A percentile compares a stretch with the other conserved stretches of the same genome.
Evolutionary conservation across 2,888 invertebrate species (phyloP).

Genomic region (Orthonychiurus folsomi): DNA sequence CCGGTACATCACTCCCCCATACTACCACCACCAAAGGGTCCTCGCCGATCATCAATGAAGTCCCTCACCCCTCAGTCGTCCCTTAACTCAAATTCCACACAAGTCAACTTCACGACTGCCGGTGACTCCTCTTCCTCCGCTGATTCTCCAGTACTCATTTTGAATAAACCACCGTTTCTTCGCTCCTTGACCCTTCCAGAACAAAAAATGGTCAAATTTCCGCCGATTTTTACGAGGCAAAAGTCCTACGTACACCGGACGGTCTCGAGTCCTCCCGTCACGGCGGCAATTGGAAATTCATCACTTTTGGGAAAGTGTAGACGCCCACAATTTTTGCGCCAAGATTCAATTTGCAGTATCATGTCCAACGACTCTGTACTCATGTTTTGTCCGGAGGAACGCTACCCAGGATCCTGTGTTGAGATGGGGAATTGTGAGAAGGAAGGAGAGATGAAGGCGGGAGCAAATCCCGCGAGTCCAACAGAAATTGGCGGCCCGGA

Average conservation of each 20-base stretch:
- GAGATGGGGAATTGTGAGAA: conserved; percentile 6
- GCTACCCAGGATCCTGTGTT: conserved; percentile 16
- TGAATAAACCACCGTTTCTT: conserved; percentile 34
- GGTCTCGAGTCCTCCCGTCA: conserved; percentile 9
- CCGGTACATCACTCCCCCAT: conserved; percentile 4
- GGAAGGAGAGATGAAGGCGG: not conserved
- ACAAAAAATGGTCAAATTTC: conserved; percentile 39
- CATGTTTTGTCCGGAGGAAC: conserved; percentile 38
- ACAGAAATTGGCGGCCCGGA: not conserved
- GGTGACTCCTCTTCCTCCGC: conserved; percentile 20
- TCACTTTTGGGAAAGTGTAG: conserved; percentile 27
- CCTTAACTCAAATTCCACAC: conserved; percentile 36
- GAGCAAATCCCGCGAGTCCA: not conserved
- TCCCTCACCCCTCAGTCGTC: conserved; percentile 40
- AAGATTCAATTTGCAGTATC: conserved; percentile 39
- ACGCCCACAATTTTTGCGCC: conserved; percentile 35
- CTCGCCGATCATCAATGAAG: conserved; percentile 38
- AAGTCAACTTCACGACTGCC: conserved; percentile 20
- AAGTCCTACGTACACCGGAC: conserved; percentile 30
- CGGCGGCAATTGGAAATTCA: not conserved
- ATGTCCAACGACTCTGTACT: conserved; percentile 38
- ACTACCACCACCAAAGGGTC: conserved; percentile 26
- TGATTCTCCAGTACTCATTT: conserved; percentile 26
- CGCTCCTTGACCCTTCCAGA: conserved; percentile 39
- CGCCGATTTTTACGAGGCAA: conserved; percentile 37